Conservation (phyloP, 2,797 vertebrate genomes). For the Malurus splendens region DNA sequence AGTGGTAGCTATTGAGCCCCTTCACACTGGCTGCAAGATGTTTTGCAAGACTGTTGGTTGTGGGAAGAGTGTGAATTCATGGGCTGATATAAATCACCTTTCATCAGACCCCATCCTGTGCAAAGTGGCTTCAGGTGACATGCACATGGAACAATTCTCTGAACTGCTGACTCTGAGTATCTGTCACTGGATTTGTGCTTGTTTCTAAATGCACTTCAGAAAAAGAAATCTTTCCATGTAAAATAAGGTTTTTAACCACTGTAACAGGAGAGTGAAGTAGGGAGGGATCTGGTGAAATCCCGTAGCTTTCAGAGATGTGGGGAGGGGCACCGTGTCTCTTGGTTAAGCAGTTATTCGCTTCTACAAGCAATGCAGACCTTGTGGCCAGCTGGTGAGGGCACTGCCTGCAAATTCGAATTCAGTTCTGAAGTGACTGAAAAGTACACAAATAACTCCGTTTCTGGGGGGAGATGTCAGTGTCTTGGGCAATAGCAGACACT, state of each 20-base stretch:
- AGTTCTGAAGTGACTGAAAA: background rate
- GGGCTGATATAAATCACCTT: background rate
- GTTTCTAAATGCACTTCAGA: background rate
- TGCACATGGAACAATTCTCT: background rate
- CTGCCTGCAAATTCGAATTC: background rate
- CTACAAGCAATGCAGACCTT: background rate
- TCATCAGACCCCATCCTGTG: background rate
- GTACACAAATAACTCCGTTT: background rate
- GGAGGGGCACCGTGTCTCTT: background rate
- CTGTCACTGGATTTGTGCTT: background rate
- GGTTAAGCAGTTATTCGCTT: background rate
- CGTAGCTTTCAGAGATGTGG: background rate
- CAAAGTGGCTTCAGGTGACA: accelerated
- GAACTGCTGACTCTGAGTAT: background rate
- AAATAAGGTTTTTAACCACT: background rate
- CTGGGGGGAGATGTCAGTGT: background rate
- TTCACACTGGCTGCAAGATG: background rate
- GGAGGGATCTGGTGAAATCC: background rate
- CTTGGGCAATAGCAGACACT: background rate
- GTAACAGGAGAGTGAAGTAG: background rate
- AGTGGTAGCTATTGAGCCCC: background rate
- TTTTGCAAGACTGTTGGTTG: background rate
- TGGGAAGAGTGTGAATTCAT: background rate
- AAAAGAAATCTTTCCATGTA: background rate
- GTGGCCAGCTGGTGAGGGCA: background rate